Conservation (phyloP, 2,113 vertebrate genomes). For the Urocolius indicus region DNA sequence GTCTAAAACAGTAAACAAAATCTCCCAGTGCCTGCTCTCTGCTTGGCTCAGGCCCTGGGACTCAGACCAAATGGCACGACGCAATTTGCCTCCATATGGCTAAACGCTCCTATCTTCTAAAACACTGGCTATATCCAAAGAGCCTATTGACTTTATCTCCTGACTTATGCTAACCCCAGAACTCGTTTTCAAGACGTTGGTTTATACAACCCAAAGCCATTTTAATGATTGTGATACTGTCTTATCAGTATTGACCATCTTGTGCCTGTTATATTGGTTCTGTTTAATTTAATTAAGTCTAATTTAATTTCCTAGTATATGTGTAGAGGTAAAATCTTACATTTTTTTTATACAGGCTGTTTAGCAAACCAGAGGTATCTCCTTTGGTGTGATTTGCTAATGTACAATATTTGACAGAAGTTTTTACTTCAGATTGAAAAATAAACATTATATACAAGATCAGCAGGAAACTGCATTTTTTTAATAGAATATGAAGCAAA, state of each 20-base stretch:
- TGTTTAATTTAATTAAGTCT: neutral
- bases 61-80: neutral
- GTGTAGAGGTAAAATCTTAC: neutral
- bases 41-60: neutral
- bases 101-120: neutral
- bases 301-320: neutral
- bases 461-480: neutral
- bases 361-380: neutral
- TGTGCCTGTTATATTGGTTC: neutral
- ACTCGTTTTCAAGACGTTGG: neutral
- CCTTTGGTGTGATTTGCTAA: neutral
- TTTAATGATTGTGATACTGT: neutral
- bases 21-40: neutral
- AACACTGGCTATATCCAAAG: neutral
- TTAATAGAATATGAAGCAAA: neutral
- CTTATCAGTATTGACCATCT: neutral
- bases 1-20: slow-evolving; percentile 7
- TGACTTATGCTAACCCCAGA: neutral
- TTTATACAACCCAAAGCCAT: neutral
- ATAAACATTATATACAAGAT: neutral
- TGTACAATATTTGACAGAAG: neutral
- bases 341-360: neutral
- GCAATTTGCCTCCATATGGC: neutral
- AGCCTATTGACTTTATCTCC: neutral
- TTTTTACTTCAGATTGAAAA: slow-evolving; percentile 2